phyloP scores from a whole-genome alignment of 2,113 vertebrate genomes.

The Rattus rattus region DNA sequence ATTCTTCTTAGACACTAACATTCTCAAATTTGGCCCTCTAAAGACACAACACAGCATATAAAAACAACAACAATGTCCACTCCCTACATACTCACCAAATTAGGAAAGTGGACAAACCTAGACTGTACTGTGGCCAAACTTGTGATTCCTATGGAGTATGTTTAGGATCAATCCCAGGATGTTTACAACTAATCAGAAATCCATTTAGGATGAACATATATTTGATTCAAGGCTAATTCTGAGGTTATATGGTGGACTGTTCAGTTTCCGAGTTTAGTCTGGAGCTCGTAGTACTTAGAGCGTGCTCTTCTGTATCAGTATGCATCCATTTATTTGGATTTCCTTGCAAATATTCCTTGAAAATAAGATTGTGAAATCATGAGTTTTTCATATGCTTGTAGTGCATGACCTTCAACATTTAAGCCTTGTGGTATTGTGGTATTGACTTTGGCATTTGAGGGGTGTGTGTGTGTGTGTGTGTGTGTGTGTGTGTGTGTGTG shows the following conservation, averaged over 20 bases:
- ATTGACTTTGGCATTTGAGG: background rate
- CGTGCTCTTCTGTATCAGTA: background rate
- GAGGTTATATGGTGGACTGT: background rate
- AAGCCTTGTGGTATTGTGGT: background rate
- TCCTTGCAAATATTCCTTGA: background rate
- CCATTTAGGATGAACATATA: background rate
- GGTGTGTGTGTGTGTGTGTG: background rate
- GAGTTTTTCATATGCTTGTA: background rate
- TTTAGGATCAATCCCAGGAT: background rate
- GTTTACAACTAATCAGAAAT: conserved; percentile 37
- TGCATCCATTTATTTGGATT: background rate
- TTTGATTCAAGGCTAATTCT: too few species aligned
- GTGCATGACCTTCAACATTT: background rate
- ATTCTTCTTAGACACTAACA: background rate
- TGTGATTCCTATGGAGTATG: background rate
- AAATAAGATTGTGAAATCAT: background rate
- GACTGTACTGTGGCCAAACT: background rate
- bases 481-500: background rate
- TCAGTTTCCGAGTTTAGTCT: background rate
- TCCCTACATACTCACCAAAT: background rate
- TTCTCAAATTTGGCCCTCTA: background rate
- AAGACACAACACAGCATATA: background rate
- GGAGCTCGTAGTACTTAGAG: background rate
- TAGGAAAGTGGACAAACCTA: background rate
- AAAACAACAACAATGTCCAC: background rate